These are phyloP conservation scores for Campylomormyrus tamandua DNA, from an alignment of 2,113 vertebrate species.

Conservation along the genomic window DNA sequence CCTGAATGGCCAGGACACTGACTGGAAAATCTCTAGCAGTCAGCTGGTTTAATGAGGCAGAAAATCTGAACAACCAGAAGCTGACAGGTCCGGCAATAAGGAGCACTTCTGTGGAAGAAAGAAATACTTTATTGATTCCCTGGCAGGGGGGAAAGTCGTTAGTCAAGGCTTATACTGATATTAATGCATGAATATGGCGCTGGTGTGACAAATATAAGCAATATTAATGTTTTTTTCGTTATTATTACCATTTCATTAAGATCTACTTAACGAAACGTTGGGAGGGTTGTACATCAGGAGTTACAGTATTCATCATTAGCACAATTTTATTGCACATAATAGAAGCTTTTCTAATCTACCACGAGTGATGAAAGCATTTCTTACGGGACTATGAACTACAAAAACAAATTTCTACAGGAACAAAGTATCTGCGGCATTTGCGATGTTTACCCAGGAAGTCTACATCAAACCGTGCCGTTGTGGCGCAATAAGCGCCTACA, in stretches of 20 bases:
- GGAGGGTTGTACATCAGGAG: background rate
- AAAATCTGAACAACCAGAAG: background rate
- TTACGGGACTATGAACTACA: background rate
- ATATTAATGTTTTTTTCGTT: background rate
- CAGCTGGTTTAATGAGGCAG: background rate
- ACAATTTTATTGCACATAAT: background rate
- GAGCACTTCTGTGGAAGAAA: background rate
- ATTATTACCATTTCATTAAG: background rate
- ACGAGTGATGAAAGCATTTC: background rate
- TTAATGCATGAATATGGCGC: background rate
- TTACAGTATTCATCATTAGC: background rate
- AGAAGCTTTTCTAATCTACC: background rate
- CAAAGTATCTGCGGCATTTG: background rate
- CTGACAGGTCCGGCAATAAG: background rate
- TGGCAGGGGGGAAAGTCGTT: background rate
- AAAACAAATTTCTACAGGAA: background rate
- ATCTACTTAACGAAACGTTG: background rate
- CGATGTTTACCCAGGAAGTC: background rate
- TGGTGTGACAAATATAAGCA: background rate
- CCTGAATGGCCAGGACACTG: background rate
- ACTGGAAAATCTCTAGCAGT: background rate
- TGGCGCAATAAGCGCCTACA: background rate
- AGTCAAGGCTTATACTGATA: background rate
- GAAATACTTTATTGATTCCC: background rate
- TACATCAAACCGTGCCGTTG: background rate